These are phyloP conservation scores for Mizuhopecten yessoensis DNA, from an alignment of 1,140 invertebrate species.

Conservation along the genomic window DNA sequence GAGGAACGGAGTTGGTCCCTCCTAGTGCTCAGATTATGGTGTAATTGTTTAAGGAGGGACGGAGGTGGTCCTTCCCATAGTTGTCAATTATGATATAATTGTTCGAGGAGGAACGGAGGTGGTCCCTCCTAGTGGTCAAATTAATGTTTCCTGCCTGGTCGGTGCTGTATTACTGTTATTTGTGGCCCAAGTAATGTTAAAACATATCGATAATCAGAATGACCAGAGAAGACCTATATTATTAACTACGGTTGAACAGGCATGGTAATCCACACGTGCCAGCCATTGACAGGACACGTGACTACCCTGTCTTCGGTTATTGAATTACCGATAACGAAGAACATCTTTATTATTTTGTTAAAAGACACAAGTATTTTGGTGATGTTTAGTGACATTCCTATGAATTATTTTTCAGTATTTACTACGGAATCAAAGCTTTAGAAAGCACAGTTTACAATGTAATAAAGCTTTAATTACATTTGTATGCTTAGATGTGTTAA, in stretches of 20 bases:
- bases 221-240: too few species aligned
- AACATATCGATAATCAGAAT: not conserved
- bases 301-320: not conserved
- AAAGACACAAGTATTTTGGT: not conserved
- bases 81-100: too few species aligned
- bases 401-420: not conserved
- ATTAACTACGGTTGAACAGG: not conserved
- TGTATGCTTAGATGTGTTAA: too few species aligned
- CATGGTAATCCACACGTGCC: not conserved
- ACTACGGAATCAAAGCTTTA: not conserved
- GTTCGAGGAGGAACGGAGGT: too few species aligned
- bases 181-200: not conserved
- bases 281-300: not conserved
- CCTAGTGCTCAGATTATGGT: too few species aligned
- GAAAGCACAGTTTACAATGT: too few species aligned
- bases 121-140: not conserved
- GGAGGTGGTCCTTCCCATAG: not conserved
- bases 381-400: not conserved
- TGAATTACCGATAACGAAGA: not conserved
- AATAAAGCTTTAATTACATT: too few species aligned
- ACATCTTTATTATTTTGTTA: not conserved
- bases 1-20: too few species aligned
- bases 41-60: not conserved
- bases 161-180: not conserved
- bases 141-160: not conserved